Evolutionary conservation across 1,140 invertebrate species (phyloP), one percentile per base, ranked within the genome.

Genomic region (Ceratina calcarata): DNA sequence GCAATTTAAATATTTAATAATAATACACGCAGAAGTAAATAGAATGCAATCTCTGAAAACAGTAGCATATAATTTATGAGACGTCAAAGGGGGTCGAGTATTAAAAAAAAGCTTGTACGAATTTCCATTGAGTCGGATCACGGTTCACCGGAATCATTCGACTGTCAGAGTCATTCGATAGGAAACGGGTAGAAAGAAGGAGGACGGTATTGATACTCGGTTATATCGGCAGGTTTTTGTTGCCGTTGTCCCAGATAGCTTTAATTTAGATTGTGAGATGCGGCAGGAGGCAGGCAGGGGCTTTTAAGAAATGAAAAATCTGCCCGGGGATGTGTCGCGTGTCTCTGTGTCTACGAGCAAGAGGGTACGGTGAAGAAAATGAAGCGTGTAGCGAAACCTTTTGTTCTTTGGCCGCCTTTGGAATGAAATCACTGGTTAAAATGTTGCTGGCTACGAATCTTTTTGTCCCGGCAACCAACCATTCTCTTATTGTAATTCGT

Each of bases 281-380:
- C 18, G 18, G 24, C 15, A 24, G 51, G 24, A 32, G 51, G 24
- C 49, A 32, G 49, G 16, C 66, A 68, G 66, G 66, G 37, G 55
- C 53, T 70, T 70, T 70, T 70, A 70, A 70, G 67, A 70, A 70
- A 70, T 70, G 67, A 70, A 70, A 70, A 70, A 70, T 70, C 67
- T 53, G 18, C 0, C 24, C 18, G 16, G 51, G 27, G 51, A 10
- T 4, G 67, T 18, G 18, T 32, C 27, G 67, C 18, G 4, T 45
- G 37, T 45, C 37, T 45, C 37, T 45, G 37, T 45, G 37, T 45
- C 6, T 10, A 10, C 37, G 37, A 45, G 37, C 37, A 53, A 22
- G 53, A 57, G 18, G 67, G 60, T 10, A 70, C 27, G 18, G 24
- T 16, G 67, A 57, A 32, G 67, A 70, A 70, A 70, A 70, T 70